A percentile compares a stretch with the other conserved stretches of the same genome.
phyloP scores from a whole-genome alignment of 2,113 vertebrate species.

The Anolis sagrei region DNA sequence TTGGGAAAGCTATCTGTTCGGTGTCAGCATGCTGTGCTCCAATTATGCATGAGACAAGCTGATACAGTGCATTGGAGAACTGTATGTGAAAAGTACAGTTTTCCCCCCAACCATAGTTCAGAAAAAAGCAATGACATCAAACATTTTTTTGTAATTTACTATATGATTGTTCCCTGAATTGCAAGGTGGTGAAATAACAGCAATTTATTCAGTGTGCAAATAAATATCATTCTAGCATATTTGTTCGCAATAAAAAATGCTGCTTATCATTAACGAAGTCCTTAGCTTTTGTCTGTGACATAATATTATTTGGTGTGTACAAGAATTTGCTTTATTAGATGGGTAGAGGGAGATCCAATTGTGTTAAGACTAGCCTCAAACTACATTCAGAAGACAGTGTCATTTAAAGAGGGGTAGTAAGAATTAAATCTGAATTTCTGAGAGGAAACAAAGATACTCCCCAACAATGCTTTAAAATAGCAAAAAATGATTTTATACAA shows the following conservation, averaged over 20 bases:
- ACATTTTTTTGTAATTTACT: background rate
- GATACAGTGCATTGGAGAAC: background rate
- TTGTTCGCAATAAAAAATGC: constrained; percentile 25
- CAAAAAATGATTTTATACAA: constrained; percentile 60
- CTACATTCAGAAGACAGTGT: background rate
- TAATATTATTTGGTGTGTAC: background rate
- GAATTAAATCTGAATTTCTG: constrained; percentile 47
- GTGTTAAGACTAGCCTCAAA: constrained; percentile 13
- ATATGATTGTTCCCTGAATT: background rate
- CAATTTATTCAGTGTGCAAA: background rate
- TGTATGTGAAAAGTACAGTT: background rate
- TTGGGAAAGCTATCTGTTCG: background rate
- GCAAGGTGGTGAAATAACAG: background rate
- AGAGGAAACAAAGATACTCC: constrained; percentile 26
- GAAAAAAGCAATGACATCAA: background rate
- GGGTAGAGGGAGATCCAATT: constrained; percentile 35
- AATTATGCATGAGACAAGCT: background rate
- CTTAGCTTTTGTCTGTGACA: constrained; percentile 3
- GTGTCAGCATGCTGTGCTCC: background rate
- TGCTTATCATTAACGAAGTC: constrained; percentile 19
- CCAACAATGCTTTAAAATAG: constrained; percentile 48
- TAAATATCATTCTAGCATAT: background rate
- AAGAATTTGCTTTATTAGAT: constrained; percentile 34
- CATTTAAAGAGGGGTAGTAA: background rate
- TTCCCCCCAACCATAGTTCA: no score